Conservation (phyloP, 2,888 invertebrate species). For the Agapetus fuscipes region DNA sequence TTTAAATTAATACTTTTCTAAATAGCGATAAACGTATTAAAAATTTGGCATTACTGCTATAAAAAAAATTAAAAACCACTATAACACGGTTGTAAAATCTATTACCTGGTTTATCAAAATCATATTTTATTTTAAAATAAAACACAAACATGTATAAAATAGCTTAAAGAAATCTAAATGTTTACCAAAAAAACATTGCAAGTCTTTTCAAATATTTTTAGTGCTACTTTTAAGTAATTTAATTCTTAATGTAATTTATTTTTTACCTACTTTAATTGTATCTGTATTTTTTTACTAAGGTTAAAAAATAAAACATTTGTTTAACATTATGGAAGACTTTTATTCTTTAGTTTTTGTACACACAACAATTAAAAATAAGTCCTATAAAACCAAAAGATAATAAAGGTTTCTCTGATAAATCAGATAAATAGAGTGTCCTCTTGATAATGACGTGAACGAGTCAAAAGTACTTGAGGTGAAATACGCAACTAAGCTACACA, state of each 20-base stretch:
- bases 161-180: background rate
- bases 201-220: background rate
- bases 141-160: constrained; percentile 1
- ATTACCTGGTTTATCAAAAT: background rate
- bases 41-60: too few relatives aligned
- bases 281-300: constrained; percentile 7
- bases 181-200: background rate
- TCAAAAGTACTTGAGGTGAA: too few relatives aligned
- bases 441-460: too few relatives aligned
- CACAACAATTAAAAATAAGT: too few relatives aligned
- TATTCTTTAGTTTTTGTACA: background rate
- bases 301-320: constrained; percentile 5
- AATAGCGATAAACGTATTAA: too few relatives aligned
- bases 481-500: too few relatives aligned
- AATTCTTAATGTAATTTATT: constrained; percentile 15
- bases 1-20: too few relatives aligned
- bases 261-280: constrained; percentile 7
- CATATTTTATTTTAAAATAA: background rate
- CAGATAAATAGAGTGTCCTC: too few relatives aligned
- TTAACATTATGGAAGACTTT: constrained; percentile 1
- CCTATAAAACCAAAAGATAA: too few relatives aligned
- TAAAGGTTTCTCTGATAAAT: too few relatives aligned
- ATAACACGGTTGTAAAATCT: too few relatives aligned
- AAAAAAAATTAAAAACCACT: too few relatives aligned
- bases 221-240: constrained; percentile 8